A percentile compares a stretch with the other conserved stretches of the same genome.
Conservation (phyloP, 2,797 vertebrate species). For the Ciconia nigra region DNA sequence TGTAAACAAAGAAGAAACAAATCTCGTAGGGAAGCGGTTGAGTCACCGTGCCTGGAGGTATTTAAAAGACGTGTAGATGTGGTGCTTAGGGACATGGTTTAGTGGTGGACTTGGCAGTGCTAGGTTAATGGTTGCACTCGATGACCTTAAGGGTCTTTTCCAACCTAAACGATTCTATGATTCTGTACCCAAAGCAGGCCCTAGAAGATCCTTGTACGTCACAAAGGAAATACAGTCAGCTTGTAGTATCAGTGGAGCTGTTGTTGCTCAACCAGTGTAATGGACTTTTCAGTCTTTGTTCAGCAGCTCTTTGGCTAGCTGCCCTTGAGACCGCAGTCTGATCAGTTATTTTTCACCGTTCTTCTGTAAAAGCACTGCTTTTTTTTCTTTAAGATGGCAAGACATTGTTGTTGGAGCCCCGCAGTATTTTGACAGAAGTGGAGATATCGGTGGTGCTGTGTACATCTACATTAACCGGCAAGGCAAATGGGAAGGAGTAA, state of each 20-base stretch:
- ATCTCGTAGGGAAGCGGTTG: background rate
- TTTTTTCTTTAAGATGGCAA: slow-evolving; percentile 83
- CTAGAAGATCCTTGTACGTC: background rate
- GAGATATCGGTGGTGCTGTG: slow-evolving; percentile 89
- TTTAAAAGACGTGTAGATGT: background rate
- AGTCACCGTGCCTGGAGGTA: background rate
- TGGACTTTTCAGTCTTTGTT: background rate
- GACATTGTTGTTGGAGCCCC: slow-evolving; percentile 96
- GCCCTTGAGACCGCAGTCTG: background rate
- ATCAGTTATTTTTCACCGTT: background rate
- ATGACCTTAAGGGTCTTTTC: background rate
- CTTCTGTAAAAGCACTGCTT: background rate
- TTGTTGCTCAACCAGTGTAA: background rate
- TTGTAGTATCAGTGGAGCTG: background rate
- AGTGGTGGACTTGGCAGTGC: background rate
- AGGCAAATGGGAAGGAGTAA: slow-evolving; percentile 84
- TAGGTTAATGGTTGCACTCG: background rate
- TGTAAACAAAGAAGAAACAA: background rate
- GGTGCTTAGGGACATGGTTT: background rate
- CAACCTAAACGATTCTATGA: background rate
- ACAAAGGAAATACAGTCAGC: background rate
- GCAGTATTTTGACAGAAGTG: slow-evolving; percentile 91
- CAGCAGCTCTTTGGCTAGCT: background rate
- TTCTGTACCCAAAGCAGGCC: background rate
- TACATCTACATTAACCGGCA: slow-evolving; percentile 91